Evolutionary conservation across 37 sponge, comb jelly and placozoan species (phyloP).

Genomic region (Crambe crambe): DNA sequence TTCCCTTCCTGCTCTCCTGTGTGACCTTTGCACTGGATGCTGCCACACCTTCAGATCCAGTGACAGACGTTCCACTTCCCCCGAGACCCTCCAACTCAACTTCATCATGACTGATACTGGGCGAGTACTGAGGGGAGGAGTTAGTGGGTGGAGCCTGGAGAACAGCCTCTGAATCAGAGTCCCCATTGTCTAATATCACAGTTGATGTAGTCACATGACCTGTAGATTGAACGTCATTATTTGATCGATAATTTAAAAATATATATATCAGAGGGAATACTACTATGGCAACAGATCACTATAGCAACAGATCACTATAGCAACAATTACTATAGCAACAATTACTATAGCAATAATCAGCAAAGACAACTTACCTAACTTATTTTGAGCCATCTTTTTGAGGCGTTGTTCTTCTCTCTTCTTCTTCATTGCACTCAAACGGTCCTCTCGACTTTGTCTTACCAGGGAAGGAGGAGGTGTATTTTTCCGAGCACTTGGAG

Average conservation of each 20-base stretch:
- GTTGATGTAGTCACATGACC: neutral
- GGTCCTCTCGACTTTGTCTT: neutral
- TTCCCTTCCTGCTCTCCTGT: neutral
- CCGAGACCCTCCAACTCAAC: conserved; percentile 6
- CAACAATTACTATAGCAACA: too few relatives aligned
- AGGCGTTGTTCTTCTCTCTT: conserved; percentile 48
- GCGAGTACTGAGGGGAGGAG: conserved; percentile 40
- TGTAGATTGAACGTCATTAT: neutral
- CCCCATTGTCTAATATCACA: neutral
- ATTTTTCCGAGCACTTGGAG: neutral
- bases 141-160: neutral
- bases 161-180: neutral
- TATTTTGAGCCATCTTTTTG: conserved; percentile 16
- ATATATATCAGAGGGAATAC: too few relatives aligned
- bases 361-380: conserved; percentile 36
- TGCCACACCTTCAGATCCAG: neutral
- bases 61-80: neutral
- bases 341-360: too few relatives aligned
- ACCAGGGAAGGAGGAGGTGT: conserved; percentile 4
- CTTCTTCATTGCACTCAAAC: conserved; percentile 28
- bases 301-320: too few relatives aligned
- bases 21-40: neutral
- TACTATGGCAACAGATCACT: too few relatives aligned
- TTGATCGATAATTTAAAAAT: neutral
- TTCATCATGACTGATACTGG: conserved; percentile 59